Evolutionary conservation across 1,140 invertebrate species (phyloP), one percentile per base, ranked within the genome.

Genomic region (Psilanteris sp.): DNA sequence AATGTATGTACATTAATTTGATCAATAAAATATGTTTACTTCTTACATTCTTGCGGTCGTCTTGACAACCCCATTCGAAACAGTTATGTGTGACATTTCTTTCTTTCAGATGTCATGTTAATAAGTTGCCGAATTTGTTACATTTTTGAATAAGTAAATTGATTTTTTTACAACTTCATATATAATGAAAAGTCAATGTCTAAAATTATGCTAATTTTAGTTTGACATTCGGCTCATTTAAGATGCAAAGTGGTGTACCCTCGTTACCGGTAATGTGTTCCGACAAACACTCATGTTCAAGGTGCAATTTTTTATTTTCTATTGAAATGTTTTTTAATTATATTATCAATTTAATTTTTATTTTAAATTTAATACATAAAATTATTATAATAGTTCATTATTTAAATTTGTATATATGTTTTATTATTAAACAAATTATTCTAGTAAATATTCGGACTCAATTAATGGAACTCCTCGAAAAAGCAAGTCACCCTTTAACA

Each of bases 211-310:
- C 4, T 50, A 37, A 34, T 74, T 62, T 52, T 64, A 29, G 62
- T 39, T 50, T 16, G 37, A 61, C 44, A 43, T 66, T 29, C 50
- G 50, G 20, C 34, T 57, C 67, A 18, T 55, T 74, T 74, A 88
- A 83, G 79, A 88, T 88, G 85, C 85, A 88, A 87, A 86, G 82
- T 71, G 85, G 86, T 73, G 72, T 85, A 50, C 81, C 86, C 32
- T 79, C 79, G 13, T 78, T 88, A 41, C 85, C 86, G 61, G 76
- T 85, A 81, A 81, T 87, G 48, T 82, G 79, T 66, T 84, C 83
- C 26, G 78, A 83, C 75, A 77, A 57, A 52, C 74, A 81, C 15
- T 81, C 74, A 62, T 79, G 72, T 46, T 61, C 76, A 3, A 87
- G 85, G 85, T 87, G 84, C 78, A 14, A 44, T 52, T 44, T 46